Conservation (phyloP, 2,797 vertebrate genomes). For the Sebastes cheni region DNA sequence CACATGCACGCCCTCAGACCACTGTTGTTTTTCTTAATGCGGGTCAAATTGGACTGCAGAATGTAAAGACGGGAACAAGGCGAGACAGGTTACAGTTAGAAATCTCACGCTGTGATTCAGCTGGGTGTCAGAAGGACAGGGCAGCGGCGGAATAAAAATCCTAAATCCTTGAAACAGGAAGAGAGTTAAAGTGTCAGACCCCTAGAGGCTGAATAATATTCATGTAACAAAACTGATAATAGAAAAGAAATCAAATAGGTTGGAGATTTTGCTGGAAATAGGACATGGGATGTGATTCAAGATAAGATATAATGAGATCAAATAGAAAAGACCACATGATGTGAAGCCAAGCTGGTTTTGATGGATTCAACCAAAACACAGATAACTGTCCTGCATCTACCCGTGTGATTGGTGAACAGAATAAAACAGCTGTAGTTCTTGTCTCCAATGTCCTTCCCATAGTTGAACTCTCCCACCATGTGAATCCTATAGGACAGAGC, state of each 20-base stretch:
- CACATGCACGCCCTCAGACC: constrained; percentile 41
- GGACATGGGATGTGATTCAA: neutral
- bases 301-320: neutral
- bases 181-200: neutral
- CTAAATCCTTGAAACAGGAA: neutral
- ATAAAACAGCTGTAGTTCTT: neutral
- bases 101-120: neutral
- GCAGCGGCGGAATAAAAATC: constrained; percentile 2
- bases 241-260: neutral
- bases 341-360: neutral
- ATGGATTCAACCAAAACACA: neutral
- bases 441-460: neutral
- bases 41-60: constrained; percentile 45
- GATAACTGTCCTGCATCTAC: neutral
- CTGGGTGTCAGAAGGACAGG: neutral
- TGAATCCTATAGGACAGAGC: constrained; percentile 31
- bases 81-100: constrained; percentile 21
- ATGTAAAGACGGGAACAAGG: constrained; percentile 38
- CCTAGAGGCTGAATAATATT: neutral
- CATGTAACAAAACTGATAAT: neutral
- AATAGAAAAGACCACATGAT: neutral
- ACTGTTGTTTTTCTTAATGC: constrained; percentile 41
- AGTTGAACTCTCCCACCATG: neutral
- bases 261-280: neutral
- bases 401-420: neutral